Evolutionary conservation across 2,113 vertebrate species (phyloP).

Genomic region (Psammodynastes pulverulentus): DNA sequence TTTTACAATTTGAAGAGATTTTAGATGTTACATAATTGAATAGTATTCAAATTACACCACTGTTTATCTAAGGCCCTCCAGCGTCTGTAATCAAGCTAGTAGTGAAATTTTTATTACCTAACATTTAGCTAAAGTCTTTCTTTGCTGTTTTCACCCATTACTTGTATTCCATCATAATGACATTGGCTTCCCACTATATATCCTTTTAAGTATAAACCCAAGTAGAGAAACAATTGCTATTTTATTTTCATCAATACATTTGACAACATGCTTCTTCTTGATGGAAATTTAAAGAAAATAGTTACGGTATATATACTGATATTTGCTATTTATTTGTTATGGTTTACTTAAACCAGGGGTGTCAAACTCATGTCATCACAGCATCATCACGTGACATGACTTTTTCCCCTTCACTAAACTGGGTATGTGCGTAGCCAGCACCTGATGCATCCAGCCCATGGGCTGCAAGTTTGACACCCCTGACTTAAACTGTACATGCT

Average conservation of each 20-base stretch:
- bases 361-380: too few relatives aligned
- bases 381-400: too few relatives aligned
- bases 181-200: background rate
- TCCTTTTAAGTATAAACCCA: background rate
- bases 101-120: background rate
- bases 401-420: too few relatives aligned
- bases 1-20: background rate
- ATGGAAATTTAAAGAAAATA: background rate
- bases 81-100: background rate
- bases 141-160: background rate
- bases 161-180: background rate
- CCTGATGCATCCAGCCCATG: too few relatives aligned
- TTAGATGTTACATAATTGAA: background rate
- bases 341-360: background rate
- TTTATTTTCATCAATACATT: background rate
- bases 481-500: too few relatives aligned
- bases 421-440: too few relatives aligned
- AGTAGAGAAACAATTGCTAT: background rate
- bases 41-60: background rate
- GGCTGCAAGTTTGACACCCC: too few relatives aligned
- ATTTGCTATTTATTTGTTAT: background rate
- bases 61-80: background rate
- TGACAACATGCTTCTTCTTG: background rate
- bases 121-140: background rate
- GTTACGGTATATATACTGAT: background rate